Base-by-base conservation (phyloP, 2,888 invertebrate genomes). In the Lasioglossum pauxillum region DNA sequence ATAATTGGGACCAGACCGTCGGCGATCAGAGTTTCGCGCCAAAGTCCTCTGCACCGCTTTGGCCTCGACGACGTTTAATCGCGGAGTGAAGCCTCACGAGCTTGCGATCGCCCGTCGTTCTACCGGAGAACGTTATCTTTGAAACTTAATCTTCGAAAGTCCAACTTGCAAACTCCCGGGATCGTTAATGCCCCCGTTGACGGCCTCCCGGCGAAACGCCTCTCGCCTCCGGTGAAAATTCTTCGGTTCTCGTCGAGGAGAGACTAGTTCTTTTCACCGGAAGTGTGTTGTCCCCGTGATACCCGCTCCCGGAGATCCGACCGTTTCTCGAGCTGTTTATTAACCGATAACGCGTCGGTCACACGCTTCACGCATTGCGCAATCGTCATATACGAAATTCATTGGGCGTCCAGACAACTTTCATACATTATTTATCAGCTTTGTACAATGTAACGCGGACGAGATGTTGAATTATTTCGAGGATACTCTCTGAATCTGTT, bases 51-150 rank as follows among this genome's bases (percentile, higher is more conserved):
- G 77, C 27, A 27, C 46, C 35, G 46, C 38, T 80, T 53, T 77
- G 84, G 46, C 85, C 85, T 89, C 84, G 86, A n/a, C 60, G 60
- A 60, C 31, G 64, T 73, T 84, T 14, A 71, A 67, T 77, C 88
- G 82, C 38, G 72, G 60, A 69, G 41, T 31, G 81, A 89, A 85
- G 80, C 72, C 80, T 78, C 75, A 82, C 74, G 82, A 81, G 71
- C 60, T 82, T 73, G 74, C 73, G n/a, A 41, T n/a, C 14, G 38
- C 12, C 38, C 53, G 73, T 72, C 49, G 69, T 23, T 23, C 44
- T 78, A 71, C 73, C 73, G 35, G 46, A 14, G 12, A 64, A 76
- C 67, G 8, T 46, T 44, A 46, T 19, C 71, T 72, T 41, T 31
- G 38, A 41, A 41, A 78, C 27, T 71, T 41, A 64, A 71, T 71